These are phyloP conservation scores for Phaethon lepturus DNA, from an alignment of 2,113 vertebrate species.

Conservation along the genomic window DNA sequence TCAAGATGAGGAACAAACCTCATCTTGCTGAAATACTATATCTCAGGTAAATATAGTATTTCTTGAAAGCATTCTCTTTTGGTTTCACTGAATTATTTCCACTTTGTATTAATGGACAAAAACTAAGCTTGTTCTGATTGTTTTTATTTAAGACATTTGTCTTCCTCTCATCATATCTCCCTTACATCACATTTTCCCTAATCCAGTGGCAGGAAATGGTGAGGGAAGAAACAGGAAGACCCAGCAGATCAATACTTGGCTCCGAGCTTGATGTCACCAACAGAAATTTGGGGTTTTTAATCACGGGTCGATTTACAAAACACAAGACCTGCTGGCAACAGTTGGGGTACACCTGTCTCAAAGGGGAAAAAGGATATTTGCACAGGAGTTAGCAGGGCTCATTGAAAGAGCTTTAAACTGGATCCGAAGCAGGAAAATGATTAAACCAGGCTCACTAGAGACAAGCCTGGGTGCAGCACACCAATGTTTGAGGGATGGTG, in stretches of 20 bases:
- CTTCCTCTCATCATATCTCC: not conserved
- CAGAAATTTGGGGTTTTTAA: not conserved
- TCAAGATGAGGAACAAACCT: not conserved
- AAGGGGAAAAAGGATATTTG: too few relatives aligned
- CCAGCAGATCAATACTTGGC: not conserved
- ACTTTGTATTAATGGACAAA: not conserved
- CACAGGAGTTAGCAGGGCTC: not conserved
- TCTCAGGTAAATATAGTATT: not conserved
- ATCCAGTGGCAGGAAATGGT: not conserved
- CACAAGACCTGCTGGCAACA: not conserved
- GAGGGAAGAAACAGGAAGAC: not conserved
- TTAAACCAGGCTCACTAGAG: not conserved
- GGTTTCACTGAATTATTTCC: not conserved
- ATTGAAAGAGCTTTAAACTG: not conserved
- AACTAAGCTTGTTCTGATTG: not conserved
- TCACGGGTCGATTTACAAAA: rapidly evolving
- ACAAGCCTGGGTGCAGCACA: not conserved
- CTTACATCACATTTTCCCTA: not conserved
- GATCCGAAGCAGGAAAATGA: not conserved
- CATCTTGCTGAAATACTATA: not conserved
- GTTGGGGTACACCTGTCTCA: too few relatives aligned
- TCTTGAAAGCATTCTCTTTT: not conserved
- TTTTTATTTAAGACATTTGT: not conserved
- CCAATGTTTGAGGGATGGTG: too few relatives aligned
- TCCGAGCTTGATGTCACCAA: rapidly evolving